Evolutionary conservation across 2,888 invertebrate genomes (phyloP).

Genomic region (Galerucella calmariensis): DNA sequence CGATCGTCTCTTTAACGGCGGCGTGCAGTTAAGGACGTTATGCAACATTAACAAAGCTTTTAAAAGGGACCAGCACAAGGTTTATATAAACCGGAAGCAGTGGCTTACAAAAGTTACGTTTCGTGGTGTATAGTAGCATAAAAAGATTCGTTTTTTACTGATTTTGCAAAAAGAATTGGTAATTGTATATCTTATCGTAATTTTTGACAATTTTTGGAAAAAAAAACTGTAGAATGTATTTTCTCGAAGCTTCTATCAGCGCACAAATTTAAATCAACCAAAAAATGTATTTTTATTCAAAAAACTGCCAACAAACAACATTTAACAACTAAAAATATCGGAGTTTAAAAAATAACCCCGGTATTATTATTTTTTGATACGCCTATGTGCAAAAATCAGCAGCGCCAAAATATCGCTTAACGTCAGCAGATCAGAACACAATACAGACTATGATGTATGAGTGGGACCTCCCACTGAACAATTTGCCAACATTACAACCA

Average conservation of each 20-base stretch:
- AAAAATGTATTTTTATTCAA: no score
- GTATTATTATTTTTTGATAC: neutral
- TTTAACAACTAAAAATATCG: no score
- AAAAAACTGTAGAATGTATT: no score
- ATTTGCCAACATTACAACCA: conserved; percentile 66
- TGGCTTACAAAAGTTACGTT: conserved; percentile 2
- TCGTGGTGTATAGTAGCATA: no score
- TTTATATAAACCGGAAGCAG: conserved; percentile 36
- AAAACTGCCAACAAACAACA: no score
- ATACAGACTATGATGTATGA: conserved; percentile 62
- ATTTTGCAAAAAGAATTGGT: no score
- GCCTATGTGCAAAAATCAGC: conserved; percentile 29
- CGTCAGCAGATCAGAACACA: conserved; percentile 61
- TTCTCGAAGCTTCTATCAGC: no score
- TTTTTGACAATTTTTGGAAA: no score
- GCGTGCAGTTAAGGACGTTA: conserved; percentile 40
- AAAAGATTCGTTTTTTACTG: no score
- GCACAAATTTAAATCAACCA: no score
- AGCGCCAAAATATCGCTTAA: conserved; percentile 50
- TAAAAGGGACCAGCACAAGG: conserved; percentile 46
- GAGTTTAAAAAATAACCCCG: neutral
- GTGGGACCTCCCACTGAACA: conserved; percentile 64
- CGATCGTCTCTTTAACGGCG: conserved; percentile 1
- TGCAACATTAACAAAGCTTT: conserved; percentile 49
- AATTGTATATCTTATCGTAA: no score